phyloP scores from a whole-genome alignment of 1,140 invertebrate genomes.

The Mactra quadrangularis region DNA sequence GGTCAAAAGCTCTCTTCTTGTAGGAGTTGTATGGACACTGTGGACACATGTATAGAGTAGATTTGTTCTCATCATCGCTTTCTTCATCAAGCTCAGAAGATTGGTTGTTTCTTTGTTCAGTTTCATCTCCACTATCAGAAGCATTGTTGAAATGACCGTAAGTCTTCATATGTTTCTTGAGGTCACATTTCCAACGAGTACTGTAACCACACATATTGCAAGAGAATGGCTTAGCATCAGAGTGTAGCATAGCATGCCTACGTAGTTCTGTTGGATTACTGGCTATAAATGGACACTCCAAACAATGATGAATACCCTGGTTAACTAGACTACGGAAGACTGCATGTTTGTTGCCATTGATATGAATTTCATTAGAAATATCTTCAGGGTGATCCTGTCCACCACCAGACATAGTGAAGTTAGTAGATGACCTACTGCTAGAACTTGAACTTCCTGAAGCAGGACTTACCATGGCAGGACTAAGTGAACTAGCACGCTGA shows the following conservation, averaged over 20 bases:
- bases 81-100: conserved; percentile 53
- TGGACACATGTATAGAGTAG: conserved; percentile 69
- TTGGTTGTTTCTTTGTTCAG: conserved; percentile 33
- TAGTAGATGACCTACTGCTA: conserved; percentile 30
- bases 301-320: conserved; percentile 77
- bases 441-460: neutral
- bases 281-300: conserved; percentile 81
- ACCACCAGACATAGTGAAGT: conserved; percentile 30
- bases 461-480: conserved; percentile 19
- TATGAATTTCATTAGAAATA: neutral
- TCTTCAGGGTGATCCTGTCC: conserved; percentile 43
- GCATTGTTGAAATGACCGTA: conserved; percentile 75
- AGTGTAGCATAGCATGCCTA: conserved; percentile 81
- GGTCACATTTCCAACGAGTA: conserved; percentile 83
- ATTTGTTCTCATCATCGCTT: conserved; percentile 65
- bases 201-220: conserved; percentile 81
- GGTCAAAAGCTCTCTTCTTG: conserved; percentile 70
- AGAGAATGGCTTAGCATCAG: conserved; percentile 82
- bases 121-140: conserved; percentile 40
- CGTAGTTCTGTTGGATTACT: conserved; percentile 81
- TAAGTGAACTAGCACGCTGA: conserved; percentile 17
- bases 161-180: conserved; percentile 82
- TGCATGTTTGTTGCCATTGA: conserved; percentile 50
- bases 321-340: conserved; percentile 73
- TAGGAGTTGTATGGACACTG: conserved; percentile 74